Evolutionary conservation across 2,888 invertebrate genomes (phyloP), one percentile per base, ranked within the genome.

Genomic region (Tipula vernalis): DNA sequence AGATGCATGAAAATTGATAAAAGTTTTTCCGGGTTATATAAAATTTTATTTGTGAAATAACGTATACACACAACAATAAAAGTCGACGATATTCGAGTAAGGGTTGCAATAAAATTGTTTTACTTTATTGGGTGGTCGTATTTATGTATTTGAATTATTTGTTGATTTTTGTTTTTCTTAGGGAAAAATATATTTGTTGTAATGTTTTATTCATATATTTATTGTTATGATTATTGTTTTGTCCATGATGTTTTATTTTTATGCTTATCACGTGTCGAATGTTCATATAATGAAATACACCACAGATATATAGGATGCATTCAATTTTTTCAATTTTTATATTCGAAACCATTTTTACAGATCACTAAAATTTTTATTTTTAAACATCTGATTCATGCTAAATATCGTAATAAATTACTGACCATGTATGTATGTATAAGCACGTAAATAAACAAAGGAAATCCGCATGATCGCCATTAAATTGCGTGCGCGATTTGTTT

Each of bases 1-100:
- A 71, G 71, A 71, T 71, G 71, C 71, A 71, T 71, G 71, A 71
- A 71, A 71, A 71, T 71, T 71, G 71, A 71, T 71, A 71, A 71
- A 71, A 71, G 71, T 71, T 71, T 71, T 71, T 71, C 71, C 71
- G 71, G 71, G 71, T 71, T 71, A 28, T 28, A 71, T 28, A 71
- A 71, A 71, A 71, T 28, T 28, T 71, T 71, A 71, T 71, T 71
- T 71, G 12, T 10, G 71, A 12, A 28, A 28, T 28, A 71, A 28
- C 28, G 71, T 51, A 44, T 10, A 44, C 10, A 44, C 5, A 71
- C 28, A 71, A 71, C 71, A 71, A 71, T 71, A 71, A 71, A 71
- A 71, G 71, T 71, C 71, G 71, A 10, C 71, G 71, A 15, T 5
- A 51, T 28, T 71, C 71, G 71, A 28, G 71, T 15, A 28, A 71